phyloP scores from a whole-genome alignment of 1,140 invertebrate species.

The Drosophila chauvacae region DNA sequence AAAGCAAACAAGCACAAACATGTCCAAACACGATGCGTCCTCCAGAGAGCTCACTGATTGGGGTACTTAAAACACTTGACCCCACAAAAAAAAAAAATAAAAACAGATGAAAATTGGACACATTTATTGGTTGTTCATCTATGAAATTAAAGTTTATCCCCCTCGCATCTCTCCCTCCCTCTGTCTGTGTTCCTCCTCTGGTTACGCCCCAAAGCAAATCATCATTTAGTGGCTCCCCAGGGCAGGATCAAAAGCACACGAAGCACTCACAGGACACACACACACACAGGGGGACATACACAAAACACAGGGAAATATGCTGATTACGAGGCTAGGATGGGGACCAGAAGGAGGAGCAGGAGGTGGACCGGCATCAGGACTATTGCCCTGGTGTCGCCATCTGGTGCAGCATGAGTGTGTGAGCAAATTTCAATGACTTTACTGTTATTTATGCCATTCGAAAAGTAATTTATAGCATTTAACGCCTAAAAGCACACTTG shows the following conservation, averaged over 20 bases:
- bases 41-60: slow-evolving; percentile 14
- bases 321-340: slow-evolving; percentile 36
- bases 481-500: slow-evolving; percentile 74
- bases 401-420: slow-evolving; percentile 18
- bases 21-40: background rate
- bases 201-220: slow-evolving; percentile 53
- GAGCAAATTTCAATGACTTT: slow-evolving; percentile 55
- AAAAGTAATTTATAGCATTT: slow-evolving; percentile 77
- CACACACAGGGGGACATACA: background rate
- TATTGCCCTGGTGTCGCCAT: slow-evolving; percentile 40
- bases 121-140: slow-evolving; percentile 37
- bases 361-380: slow-evolving; percentile 4
- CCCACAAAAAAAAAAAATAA: background rate
- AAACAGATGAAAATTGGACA: background rate
- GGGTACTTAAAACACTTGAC: slow-evolving; percentile 7
- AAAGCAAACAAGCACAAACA: background rate
- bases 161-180: background rate
- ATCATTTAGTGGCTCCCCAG: slow-evolving; percentile 58
- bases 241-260: slow-evolving; percentile 50
- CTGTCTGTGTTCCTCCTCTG: background rate
- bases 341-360: background rate
- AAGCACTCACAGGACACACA: slow-evolving; percentile 12
- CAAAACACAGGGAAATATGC: slow-evolving; percentile 41
- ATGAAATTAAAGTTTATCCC: slow-evolving; percentile 55
- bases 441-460: slow-evolving; percentile 59